These are phyloP conservation scores for Cryptomyrus ogoouensis DNA, from an alignment of 2,113 vertebrate genomes.

Conservation along the genomic window DNA sequence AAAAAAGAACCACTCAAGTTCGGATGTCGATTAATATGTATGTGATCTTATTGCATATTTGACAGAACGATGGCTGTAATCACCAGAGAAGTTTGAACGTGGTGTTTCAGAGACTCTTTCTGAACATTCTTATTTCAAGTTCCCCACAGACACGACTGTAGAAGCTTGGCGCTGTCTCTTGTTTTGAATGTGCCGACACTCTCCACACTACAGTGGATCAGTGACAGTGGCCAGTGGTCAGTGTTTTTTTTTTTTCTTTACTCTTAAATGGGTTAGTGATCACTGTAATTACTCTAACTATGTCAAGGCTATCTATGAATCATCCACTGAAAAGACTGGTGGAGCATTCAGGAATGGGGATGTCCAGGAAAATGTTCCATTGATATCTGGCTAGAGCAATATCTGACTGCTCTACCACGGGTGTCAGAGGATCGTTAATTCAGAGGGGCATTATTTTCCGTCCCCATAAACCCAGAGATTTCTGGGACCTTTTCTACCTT, in stretches of 20 bases:
- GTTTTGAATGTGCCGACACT: neutral
- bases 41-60: neutral
- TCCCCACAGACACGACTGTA: neutral
- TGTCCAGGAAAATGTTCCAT: neutral
- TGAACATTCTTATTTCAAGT: neutral
- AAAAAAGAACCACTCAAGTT: neutral
- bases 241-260: neutral
- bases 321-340: neutral
- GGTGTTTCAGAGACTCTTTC: neutral
- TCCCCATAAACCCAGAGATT: neutral
- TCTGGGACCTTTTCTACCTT: neutral
- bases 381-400: neutral
- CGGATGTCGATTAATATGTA: neutral
- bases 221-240: neutral
- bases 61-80: neutral
- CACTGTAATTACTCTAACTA: neutral
- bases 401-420: neutral
- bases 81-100: neutral
- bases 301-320: constrained; percentile 11
- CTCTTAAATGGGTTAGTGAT: neutral
- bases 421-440: no score
- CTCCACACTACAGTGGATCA: neutral
- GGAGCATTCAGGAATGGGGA: neutral
- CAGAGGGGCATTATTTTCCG: neutral
- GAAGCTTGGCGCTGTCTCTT: neutral